Evolutionary conservation across 2,797 vertebrate species (phyloP).

Genomic region (Sebastes elongatus): DNA sequence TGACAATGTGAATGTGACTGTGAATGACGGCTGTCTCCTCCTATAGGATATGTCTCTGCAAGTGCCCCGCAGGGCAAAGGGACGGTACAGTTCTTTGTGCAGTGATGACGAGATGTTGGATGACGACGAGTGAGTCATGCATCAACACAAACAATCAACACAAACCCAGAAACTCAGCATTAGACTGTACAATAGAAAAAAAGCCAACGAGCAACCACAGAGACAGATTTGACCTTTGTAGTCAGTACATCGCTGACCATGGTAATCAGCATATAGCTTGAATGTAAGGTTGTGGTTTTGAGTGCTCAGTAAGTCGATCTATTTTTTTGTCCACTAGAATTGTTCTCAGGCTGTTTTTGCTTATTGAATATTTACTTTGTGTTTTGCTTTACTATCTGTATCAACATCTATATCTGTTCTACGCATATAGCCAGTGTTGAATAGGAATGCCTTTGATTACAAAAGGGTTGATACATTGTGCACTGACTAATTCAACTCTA

Average conservation of each 20-base stretch:
- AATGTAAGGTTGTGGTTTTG: neutral
- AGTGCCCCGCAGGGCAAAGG: conserved; percentile 41
- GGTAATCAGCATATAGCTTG: neutral
- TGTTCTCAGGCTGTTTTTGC: neutral
- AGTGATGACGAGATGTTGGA: conserved; percentile 83
- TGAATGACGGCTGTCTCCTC: conserved; percentile 49
- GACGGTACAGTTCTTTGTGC: conserved; percentile 67
- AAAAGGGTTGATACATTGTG: too few species aligned
- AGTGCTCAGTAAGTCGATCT: neutral
- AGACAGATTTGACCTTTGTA: neutral
- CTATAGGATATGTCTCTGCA: conserved; percentile 71
- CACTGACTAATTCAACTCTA: neutral
- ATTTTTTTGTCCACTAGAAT: neutral
- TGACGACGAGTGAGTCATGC: conserved; percentile 74
- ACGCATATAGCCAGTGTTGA: neutral
- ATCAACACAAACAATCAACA: neutral
- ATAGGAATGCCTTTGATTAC: neutral
- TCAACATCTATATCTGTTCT: neutral
- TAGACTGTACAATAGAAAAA: neutral
- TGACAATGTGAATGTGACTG: neutral
- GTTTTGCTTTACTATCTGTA: neutral
- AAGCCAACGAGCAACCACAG: neutral
- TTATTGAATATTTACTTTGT: neutral
- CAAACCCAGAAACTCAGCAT: neutral
- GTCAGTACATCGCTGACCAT: neutral